phyloP scores from a whole-genome alignment of 2,113 vertebrate species.

The Rhinopomastus cyanomelas region DNA sequence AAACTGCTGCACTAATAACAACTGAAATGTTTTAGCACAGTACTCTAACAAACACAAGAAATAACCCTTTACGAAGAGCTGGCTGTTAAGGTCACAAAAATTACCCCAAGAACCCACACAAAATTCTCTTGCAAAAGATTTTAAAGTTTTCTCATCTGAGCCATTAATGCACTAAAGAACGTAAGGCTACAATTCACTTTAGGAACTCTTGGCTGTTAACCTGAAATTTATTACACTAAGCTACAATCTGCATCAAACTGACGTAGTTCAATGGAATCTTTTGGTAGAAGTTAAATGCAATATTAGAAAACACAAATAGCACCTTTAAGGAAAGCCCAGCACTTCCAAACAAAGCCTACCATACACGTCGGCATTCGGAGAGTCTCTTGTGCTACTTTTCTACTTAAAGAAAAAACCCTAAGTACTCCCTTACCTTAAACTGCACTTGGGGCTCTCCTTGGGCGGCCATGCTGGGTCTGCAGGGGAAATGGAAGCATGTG shows the following conservation, averaged over 20 bases:
- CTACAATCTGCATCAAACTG: fast-evolving
- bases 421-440: conserved; percentile 75
- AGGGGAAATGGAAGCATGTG: conserved; percentile 24
- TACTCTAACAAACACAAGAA: not conserved
- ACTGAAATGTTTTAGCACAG: fast-evolving
- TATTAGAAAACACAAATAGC: fast-evolving
- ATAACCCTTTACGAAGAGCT: not conserved
- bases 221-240: not conserved
- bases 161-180: not conserved
- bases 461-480: conserved; percentile 79
- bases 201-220: not conserved
- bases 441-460: conserved; percentile 85
- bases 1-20: not conserved
- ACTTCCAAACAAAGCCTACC: not conserved
- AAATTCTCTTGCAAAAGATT: not conserved
- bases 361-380: not conserved
- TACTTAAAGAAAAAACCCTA: fast-evolving
- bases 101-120: too few relatives aligned
- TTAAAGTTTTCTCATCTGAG: not conserved
- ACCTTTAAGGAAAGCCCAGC: not conserved
- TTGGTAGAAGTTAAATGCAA: fast-evolving
- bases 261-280: fast-evolving
- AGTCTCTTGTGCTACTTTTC: fast-evolving
- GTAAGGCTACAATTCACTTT: fast-evolving
- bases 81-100: not conserved